A percentile compares a stretch with the other conserved stretches of the same genome.
Evolutionary conservation across 2,113 vertebrate genomes (phyloP).

Genomic region (Calcarius ornatus): DNA sequence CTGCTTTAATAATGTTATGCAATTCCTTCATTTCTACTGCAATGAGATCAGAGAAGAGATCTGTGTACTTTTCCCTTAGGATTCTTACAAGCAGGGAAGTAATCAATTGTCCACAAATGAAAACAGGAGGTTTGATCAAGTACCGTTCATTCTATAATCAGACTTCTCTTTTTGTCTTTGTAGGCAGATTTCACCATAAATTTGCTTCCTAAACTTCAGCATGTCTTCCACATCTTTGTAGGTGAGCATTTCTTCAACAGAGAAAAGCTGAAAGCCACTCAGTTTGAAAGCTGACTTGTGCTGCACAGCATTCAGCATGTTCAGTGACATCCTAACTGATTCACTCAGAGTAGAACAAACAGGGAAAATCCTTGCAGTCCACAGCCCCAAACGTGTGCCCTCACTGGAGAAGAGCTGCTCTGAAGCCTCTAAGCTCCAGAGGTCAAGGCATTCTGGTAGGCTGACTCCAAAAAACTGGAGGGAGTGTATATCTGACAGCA

Average conservation of each 20-base stretch:
- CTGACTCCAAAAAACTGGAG: constrained; percentile 76
- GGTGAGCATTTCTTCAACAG: constrained; percentile 84
- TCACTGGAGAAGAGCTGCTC: constrained; percentile 77
- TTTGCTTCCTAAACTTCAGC: constrained; percentile 80
- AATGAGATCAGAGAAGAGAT: background rate
- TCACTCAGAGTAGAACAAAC: constrained; percentile 73
- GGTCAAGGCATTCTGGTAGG: constrained; percentile 73
- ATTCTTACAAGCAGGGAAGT: background rate
- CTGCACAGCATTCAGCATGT: constrained; percentile 78
- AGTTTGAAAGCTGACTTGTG: constrained; percentile 47
- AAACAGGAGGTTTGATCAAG: background rate
- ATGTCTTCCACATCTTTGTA: constrained; percentile 85
- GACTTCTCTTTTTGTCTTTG: constrained; percentile 25
- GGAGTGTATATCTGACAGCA: constrained; percentile 36
- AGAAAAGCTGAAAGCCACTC: constrained; percentile 69
- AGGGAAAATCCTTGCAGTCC: constrained; percentile 88
- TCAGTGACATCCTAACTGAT: constrained; percentile 76
- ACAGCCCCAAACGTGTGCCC: constrained; percentile 71
- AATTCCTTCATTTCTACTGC: constrained; percentile 33
- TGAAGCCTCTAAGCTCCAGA: constrained; percentile 76
- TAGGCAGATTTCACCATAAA: constrained; percentile 76
- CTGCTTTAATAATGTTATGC: background rate
- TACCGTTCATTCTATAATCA: background rate
- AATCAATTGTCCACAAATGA: background rate
- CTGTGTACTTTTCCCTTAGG: background rate